Percentiles rank a stretch among this genome's conserved stretches.
Evolutionary conservation across 2,888 invertebrate species (phyloP).

Genomic region (Meiosimyza decipiens): DNA sequence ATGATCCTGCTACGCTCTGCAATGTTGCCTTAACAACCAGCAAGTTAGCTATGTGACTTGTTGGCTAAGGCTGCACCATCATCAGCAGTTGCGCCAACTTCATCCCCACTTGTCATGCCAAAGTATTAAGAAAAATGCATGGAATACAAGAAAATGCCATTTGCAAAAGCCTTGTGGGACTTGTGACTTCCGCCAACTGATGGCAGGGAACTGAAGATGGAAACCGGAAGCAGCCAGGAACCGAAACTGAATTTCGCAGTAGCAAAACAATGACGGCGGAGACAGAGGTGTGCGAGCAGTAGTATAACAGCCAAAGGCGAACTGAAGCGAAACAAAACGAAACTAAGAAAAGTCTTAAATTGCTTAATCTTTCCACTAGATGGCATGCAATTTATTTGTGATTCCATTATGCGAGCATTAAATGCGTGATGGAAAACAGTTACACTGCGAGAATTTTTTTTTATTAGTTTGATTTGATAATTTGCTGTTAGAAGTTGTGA

Average conservation of each 20-base stretch:
- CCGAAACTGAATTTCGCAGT: slow-evolving; percentile 32
- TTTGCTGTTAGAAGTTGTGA: too few species aligned
- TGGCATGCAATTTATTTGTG: slow-evolving; percentile 45
- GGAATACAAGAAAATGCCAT: background rate
- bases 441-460: too few species aligned
- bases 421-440: background rate
- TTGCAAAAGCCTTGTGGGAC: slow-evolving; percentile 31
- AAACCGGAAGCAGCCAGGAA: slow-evolving; percentile 14
- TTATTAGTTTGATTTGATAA: too few species aligned
- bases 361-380: slow-evolving; percentile 47
- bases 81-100: background rate
- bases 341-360: slow-evolving; percentile 39
- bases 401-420: slow-evolving; percentile 42
- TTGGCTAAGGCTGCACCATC: background rate
- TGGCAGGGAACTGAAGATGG: slow-evolving; percentile 38
- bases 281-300: slow-evolving; percentile 34
- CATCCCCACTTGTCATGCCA: background rate
- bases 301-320: slow-evolving; percentile 23
- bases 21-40: background rate
- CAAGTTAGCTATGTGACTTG: background rate
- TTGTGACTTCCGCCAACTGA: slow-evolving; percentile 39
- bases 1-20: slow-evolving; percentile 16
- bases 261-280: slow-evolving; percentile 24
- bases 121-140: slow-evolving; percentile 18
- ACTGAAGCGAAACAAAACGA: slow-evolving; percentile 35